Evolutionary conservation across 1,140 invertebrate genomes (phyloP).

Genomic region (Trichonephila clavipes): DNA sequence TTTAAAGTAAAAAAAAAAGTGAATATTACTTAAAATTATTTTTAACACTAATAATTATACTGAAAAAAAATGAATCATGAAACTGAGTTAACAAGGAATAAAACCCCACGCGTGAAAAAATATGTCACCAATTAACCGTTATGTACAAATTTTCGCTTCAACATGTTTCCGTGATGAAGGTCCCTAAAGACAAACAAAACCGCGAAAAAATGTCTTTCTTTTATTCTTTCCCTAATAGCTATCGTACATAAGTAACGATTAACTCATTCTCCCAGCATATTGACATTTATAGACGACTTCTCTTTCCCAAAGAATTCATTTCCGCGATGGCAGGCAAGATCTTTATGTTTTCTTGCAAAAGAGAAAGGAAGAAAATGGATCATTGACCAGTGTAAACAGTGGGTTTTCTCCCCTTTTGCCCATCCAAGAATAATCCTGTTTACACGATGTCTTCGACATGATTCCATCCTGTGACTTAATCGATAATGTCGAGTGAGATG

Average conservation of each 20-base stretch:
- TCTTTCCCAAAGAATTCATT: neutral
- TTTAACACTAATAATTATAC: too few species aligned
- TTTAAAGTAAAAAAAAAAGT: too few species aligned
- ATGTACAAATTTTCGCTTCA: too few species aligned
- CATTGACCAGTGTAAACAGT: constrained; percentile 41
- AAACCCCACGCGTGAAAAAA: too few species aligned
- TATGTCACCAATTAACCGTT: too few species aligned
- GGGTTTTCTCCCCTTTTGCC: constrained; percentile 26
- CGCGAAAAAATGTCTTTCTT: neutral
- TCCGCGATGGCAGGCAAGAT: neutral
- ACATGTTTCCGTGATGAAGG: too few species aligned
- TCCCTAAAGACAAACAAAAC: too few species aligned
- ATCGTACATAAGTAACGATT: neutral
- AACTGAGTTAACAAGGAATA: too few species aligned
- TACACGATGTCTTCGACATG: neutral
- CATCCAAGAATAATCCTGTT: constrained; percentile 45
- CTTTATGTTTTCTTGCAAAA: neutral
- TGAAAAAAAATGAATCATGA: too few species aligned
- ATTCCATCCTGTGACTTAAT: neutral
- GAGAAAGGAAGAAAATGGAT: constrained; percentile 34
- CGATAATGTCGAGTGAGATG: neutral
- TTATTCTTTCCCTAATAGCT: neutral
- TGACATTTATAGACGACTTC: neutral
- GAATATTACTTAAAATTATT: too few species aligned
- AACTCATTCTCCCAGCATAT: neutral